phyloP scores from a whole-genome alignment of 2,888 invertebrate species.

The Sinhomidia bicolor region DNA sequence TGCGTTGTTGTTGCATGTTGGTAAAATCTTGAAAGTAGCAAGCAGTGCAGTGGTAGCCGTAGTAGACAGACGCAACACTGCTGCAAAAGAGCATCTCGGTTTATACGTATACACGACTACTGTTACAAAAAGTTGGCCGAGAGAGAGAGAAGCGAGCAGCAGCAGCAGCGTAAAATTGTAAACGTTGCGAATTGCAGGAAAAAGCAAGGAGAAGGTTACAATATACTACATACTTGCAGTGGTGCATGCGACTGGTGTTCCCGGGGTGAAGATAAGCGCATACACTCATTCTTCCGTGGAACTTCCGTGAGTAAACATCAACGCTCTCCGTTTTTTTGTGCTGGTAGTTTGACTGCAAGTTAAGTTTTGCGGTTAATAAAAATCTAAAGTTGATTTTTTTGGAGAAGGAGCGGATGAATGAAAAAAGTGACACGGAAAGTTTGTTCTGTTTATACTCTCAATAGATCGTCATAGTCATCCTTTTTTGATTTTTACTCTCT shows the following conservation, averaged over 20 bases:
- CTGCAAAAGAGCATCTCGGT: slow-evolving; percentile 9
- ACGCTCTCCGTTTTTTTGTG: not conserved
- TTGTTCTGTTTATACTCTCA: not conserved
- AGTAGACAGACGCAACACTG: slow-evolving; percentile 28
- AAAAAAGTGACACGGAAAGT: not conserved
- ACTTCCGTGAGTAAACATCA: slow-evolving; percentile 55
- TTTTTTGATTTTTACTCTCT: not conserved
- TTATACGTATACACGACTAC: too few species aligned
- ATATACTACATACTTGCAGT: not conserved
- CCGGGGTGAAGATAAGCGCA: slow-evolving; percentile 49
- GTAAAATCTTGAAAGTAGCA: not conserved
- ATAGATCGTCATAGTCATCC: not conserved
- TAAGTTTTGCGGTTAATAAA: not conserved
- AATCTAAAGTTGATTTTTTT: not conserved
- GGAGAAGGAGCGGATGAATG: not conserved
- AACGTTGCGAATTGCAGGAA: slow-evolving; percentile 4
- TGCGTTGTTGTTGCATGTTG: not conserved
- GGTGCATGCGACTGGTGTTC: slow-evolving; percentile 39
- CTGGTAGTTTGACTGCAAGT: not conserved
- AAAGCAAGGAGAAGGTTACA: slow-evolving; percentile 33
- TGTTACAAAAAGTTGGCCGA: too few species aligned
- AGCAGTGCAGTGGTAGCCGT: too few species aligned
- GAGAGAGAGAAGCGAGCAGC: not conserved
- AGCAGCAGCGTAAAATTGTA: slow-evolving; percentile 29
- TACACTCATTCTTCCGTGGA: slow-evolving; percentile 53